These are phyloP conservation scores for Pseudochirops corinnae DNA, from an alignment of 2,797 vertebrate species.

Conservation along the genomic window DNA sequence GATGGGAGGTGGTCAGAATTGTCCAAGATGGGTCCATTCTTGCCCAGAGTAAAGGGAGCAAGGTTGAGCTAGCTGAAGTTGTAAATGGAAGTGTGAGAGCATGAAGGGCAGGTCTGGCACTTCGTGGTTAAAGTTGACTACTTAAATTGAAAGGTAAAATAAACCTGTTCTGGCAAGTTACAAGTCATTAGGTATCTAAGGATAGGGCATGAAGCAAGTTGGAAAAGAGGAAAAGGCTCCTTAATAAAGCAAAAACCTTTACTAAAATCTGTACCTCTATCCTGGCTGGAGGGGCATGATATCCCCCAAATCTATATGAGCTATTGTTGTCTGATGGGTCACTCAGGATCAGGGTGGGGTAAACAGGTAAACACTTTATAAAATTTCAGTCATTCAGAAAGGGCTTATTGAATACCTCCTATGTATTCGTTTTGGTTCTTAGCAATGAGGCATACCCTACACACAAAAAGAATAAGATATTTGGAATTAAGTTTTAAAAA, in stretches of 20 bases:
- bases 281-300: background rate
- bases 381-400: background rate
- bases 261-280: background rate
- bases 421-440: background rate
- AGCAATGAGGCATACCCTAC: background rate
- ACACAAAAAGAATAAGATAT: background rate
- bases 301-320: background rate
- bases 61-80: background rate
- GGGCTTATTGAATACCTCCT: background rate
- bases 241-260: background rate
- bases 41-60: background rate
- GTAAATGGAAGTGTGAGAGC: background rate
- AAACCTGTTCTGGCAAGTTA: background rate
- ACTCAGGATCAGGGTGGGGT: background rate
- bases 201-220: background rate
- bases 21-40: background rate
- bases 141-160: background rate
- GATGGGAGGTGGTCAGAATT: background rate
- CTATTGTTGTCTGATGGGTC: background rate
- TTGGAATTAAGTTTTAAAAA: background rate
- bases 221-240: background rate
- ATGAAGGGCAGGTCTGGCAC: background rate
- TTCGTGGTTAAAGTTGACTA: background rate
- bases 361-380: background rate
- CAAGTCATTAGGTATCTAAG: background rate